Base-by-base conservation (phyloP, 2,113 vertebrate species). In the Sakesphorus luctuosus region DNA sequence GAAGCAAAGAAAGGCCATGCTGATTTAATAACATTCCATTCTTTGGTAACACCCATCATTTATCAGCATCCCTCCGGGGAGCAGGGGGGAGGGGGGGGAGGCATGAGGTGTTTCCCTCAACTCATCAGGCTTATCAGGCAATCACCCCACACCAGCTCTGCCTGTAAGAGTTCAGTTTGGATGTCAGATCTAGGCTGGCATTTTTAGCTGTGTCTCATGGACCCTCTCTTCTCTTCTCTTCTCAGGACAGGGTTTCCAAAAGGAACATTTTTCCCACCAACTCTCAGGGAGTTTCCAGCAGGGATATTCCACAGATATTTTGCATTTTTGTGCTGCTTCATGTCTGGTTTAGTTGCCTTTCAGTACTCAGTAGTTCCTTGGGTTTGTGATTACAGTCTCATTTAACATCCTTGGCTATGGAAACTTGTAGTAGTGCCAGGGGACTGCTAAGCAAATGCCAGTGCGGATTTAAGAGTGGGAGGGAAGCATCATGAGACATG, bases 371-470 rank as follows among this genome's bases (percentile, higher is more conserved):
- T n/a, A 79, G 17, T 66, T 91, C 77, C 61, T 63, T 0, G 0
- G 65, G 74, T 76, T 90, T 90, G 49, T 86, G 79, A 56, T 52
- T 80, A 72, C 38, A 86, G 50, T 79, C 62, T 76, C 71, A 47
- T 86, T 84, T 88, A 72, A 74, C 36, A 94, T 55, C 72, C 65
- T 95, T 90, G 81, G 73, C 92, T 90, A 88, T 87, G 79, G 87
- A 93, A 97, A 96, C 94, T 86, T 89, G 78, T 50, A 25, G 44
- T 10, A 55, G 52, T 63, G 90, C 84, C 95, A 96, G 61, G 61
- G 40, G 83, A 85, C 61, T 82, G 63, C 78, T 69, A 76, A 82
- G 74, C 56, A 87, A 89, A 82, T 74, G 28, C 55, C 76, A 93
- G 3, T 31, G 68, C 36, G 21, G 72, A 71, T 69, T 61, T 73